Base-by-base conservation (phyloP, 2,113 vertebrate species). In the Thalassoma bifasciatum region DNA sequence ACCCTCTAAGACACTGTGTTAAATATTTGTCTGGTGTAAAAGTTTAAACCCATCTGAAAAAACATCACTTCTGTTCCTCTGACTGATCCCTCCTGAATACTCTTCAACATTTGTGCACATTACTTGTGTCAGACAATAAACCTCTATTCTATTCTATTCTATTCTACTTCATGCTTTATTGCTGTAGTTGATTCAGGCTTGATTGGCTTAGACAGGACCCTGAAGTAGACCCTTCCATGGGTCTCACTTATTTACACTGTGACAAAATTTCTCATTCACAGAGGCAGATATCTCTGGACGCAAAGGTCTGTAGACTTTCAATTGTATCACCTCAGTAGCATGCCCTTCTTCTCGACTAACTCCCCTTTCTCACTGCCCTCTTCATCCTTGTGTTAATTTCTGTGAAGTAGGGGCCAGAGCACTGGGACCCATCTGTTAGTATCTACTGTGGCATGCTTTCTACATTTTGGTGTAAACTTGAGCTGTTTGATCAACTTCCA, bases 191-290 rank as follows among this genome's bases (percentile, higher is more conserved):
- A 50, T 42, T 50, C 37, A 75, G 68, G 23, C 40, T 67, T 70
- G 22, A 77, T 59, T 66, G 59, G 58, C 63, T 78, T 82, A 37
- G 61, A 66, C 38, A 52, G 46, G 56, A 70, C 40, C 61, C n/a
- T 80, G 72, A 79, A 75, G 14, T 68, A 76, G 50, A 76, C 72
- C 86, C 66, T 80, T 56, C 65, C 54, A 37, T 86, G 80, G 84
- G 82, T 90, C 83, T 83, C 79, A 62, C 62, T 85, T 74, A 67
- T 94, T 93, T 93, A 93, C 88, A 93, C 84, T 94, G 86, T 93
- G 92, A 84, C 81, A 88, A 91, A 81, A 93, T 95, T 93, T 95
- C 89, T 95, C 92, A 87, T 95, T 93, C 85, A 93, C 94, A 95
- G 94, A 94, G 88, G 89, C 89, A 87, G 93, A 92, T 76, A 85